phyloP scores from a whole-genome alignment of 2,113 vertebrate genomes.

The Cinclus mexicanus region DNA sequence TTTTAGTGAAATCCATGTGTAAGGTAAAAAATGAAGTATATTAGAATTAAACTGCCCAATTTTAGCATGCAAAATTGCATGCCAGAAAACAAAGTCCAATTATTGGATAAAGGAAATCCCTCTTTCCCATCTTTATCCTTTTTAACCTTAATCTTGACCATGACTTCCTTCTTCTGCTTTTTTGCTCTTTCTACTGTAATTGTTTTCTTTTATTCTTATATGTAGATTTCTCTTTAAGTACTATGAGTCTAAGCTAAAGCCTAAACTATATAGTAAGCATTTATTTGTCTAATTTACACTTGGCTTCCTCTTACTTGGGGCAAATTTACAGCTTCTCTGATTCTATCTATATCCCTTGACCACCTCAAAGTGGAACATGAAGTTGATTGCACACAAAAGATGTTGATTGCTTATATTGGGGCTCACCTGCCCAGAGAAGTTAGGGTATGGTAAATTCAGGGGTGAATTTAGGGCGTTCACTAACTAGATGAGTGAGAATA shows the following conservation, averaged over 20 bases:
- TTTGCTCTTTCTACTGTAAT: not conserved
- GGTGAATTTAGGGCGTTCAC: not conserved
- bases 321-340: not conserved
- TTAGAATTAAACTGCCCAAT: not conserved
- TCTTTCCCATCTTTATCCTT: not conserved
- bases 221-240: not conserved
- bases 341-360: not conserved
- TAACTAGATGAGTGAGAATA: not conserved
- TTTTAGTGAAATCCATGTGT: not conserved
- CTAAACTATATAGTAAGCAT: not conserved
- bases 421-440: not conserved
- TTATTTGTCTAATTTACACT: not conserved
- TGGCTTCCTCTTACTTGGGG: not conserved
- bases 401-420: not conserved
- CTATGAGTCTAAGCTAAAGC: not conserved
- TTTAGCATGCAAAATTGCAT: not conserved
- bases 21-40: not conserved
- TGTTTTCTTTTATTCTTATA: not conserved
- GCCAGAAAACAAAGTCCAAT: not conserved
- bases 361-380: not conserved
- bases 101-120: not conserved
- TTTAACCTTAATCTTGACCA: not conserved
- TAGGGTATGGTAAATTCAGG: not conserved
- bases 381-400: not conserved
- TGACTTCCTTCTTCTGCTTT: not conserved